Percentiles rank a stretch among this genome's conserved stretches.
Evolutionary conservation across 2,113 vertebrate species (phyloP).

Genomic region (Hypocryptadius cinnamomeus): DNA sequence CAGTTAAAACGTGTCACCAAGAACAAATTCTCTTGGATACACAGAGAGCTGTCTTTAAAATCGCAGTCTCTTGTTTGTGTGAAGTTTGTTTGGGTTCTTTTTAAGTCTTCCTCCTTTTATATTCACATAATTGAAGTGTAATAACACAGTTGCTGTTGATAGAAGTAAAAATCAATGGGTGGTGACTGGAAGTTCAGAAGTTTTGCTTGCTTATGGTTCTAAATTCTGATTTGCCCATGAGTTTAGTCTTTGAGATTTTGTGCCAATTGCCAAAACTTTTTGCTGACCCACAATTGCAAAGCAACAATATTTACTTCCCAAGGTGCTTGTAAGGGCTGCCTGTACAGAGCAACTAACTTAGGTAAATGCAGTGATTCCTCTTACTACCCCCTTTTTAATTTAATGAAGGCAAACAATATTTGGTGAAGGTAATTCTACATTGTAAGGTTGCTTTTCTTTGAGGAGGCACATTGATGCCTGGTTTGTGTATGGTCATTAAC

Average conservation of each 20-base stretch:
- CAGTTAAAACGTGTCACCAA: accelerated
- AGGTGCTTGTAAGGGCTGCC: not conserved
- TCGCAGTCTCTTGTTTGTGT: not conserved
- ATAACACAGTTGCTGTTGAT: not conserved
- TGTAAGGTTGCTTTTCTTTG: not conserved
- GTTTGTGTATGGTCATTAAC: not conserved
- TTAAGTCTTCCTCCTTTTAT: not conserved
- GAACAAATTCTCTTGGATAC: not conserved
- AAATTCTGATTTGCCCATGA: not conserved
- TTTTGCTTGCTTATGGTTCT: not conserved
- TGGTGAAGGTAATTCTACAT: not conserved
- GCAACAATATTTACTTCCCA: not conserved
- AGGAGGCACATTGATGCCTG: not conserved
- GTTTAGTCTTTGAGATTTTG: not conserved
- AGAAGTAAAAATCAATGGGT: not conserved
- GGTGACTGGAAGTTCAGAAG: not conserved
- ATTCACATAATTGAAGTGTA: not conserved
- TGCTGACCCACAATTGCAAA: not conserved
- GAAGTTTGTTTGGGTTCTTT: not conserved
- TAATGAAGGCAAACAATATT: not conserved
- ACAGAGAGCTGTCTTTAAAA: not conserved
- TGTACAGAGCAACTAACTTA: not conserved
- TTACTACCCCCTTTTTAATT: not conserved
- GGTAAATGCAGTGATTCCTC: not conserved
- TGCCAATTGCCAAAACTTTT: not conserved